Evolutionary conservation across 2,888 invertebrate species (phyloP), one percentile per base, ranked within the genome.

Genomic region (Himalopsyche anomala): DNA sequence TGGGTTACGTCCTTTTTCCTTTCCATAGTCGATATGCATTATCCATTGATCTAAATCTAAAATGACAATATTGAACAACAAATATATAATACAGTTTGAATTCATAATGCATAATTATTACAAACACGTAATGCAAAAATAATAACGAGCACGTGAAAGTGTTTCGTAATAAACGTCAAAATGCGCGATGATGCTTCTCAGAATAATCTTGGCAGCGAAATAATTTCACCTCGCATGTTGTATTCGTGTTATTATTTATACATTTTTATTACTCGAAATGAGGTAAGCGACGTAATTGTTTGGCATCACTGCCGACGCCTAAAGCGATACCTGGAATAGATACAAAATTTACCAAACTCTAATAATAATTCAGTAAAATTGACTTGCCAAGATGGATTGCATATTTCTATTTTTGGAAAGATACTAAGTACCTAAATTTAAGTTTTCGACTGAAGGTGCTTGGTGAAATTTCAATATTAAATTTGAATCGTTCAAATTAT

Each of bases 141-240:
- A 74, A 74, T 74, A 74, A 74, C 38, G 74, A 74, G 36, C 74
- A 74, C 74, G 74, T 74, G 74, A 74, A 74, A 74, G 74, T 74
- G 38, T 74, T 74, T 12, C 36, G 12, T 15, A 74, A 74, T 74
- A 38, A 38, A 38, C 36, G 74, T 38, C 38, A 74, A 74, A 28
- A 36, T 28, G 28, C 28, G 28, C 74, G 15, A 36, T 15, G 36
- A 74, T 5, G 36, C 28, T 36, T 38, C 74, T 36, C 9, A 15
- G 74, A 74, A 74, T 38, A 74, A 74, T 36, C 36, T 74, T 74
- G 74, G 74, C 74, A 74, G 36, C 19, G 28, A 74, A 74, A 36
- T 74, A 74, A 36, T 74, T 62, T 62, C 19, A 56, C 28, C 36
- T 15, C 36, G 74, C 36, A 36, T 74, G 15, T 51, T 51, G 74